Evolutionary conservation across 2,797 vertebrate species (phyloP), one percentile per base, ranked within the genome.

Genomic region (Mionectes olivaceus): DNA sequence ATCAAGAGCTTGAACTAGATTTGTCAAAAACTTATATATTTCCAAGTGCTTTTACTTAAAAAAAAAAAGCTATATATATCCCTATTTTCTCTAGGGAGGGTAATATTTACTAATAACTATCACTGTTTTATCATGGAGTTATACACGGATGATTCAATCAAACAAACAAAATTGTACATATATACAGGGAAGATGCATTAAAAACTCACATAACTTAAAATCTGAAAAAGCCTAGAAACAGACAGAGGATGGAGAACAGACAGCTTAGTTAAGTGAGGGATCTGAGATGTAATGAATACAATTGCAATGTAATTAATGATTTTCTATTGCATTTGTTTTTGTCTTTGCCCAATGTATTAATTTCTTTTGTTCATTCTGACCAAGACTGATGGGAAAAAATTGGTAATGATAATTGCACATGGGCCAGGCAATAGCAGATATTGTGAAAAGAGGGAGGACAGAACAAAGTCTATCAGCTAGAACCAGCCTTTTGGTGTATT

Each of bases 11-110:
- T 46, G 28, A 80, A 68, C 7, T 49, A 76, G 18, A 90, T 71
- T 83, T 89, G 23, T 49, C 16, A 35, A 83, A 83, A 65, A 4
- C 6, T 46, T 41, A 28, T 10, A 30, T 19, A 83, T 60, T 77
- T 85, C 24, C 49, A 68, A 39, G 19, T 59, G 18, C 0, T 90
- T 83, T 84, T 57, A 5, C 21, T 47, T 73, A n/a, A 37, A 50
- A 57, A 39, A 10, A 32, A 18, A 16, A 32, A 49, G 1, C 11
- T 47, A 3, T 50, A 19, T 46, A 44, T 50, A 71, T 3, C 2
- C 11, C 2, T 55, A 7, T 53, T 57, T 81, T 79, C 28, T 18
- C 19, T 67, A 13, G 5, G 3, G 4, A 49, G 2, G 1, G 2
- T 46, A 84, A 28, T 63, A 85, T 56, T 65, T 90, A 32, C 47